Evolutionary conservation across 2,113 vertebrate genomes (phyloP).

Genomic region (Manacus vitellinus): DNA sequence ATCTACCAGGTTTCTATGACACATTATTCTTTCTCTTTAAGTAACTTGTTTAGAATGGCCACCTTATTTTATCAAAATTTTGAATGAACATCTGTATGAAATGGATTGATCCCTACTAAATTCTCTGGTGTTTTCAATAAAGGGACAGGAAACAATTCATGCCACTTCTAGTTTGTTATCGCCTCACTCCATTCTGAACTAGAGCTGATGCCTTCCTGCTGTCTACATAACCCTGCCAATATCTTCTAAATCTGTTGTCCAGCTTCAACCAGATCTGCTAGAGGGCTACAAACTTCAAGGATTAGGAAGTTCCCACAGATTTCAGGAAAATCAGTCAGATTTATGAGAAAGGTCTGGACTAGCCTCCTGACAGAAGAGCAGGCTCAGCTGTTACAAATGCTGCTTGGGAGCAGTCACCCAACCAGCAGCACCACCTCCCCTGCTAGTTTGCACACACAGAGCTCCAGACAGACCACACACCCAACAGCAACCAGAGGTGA

Average conservation of each 20-base stretch:
- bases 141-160: neutral
- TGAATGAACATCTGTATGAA: neutral
- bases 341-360: neutral
- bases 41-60: neutral
- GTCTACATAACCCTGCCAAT: neutral
- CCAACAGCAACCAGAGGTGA: neutral
- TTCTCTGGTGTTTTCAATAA: neutral
- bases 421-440: neutral
- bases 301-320: neutral
- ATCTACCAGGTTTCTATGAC: neutral
- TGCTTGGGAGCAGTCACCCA: neutral
- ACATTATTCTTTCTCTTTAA: neutral
- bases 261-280: neutral
- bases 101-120: neutral
- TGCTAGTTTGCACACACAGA: fast-evolving
- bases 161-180: neutral
- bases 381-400: neutral
- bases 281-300: neutral
- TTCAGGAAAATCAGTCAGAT: neutral
- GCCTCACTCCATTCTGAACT: neutral
- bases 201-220: neutral
- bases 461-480: neutral
- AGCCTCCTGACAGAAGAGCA: neutral
- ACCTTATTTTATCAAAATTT: neutral
- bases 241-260: neutral